These are phyloP conservation scores for Ditula angustiorana DNA, from an alignment of 2,888 invertebrate genomes.

Conservation along the genomic window DNA sequence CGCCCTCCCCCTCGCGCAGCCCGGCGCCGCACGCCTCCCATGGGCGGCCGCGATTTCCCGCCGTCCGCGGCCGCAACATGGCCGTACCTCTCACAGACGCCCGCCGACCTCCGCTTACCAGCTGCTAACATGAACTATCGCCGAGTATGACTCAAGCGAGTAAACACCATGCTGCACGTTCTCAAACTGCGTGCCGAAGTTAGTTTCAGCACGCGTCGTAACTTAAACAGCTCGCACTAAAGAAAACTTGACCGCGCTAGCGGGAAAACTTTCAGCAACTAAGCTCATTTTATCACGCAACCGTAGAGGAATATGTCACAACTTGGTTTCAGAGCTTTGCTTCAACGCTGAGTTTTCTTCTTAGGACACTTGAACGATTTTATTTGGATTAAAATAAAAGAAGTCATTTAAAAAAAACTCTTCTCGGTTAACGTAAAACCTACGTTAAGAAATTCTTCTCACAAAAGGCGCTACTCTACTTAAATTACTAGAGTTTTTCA, in stretches of 20 bases:
- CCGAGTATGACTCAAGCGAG: conserved; percentile 40
- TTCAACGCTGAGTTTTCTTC: neutral
- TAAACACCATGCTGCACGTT: conserved; percentile 31
- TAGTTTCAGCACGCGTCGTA: neutral
- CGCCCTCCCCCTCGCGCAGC: conserved; percentile 66
- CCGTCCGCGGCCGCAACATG: conserved; percentile 79
- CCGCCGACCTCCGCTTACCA: conserved; percentile 58
- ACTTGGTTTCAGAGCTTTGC: neutral
- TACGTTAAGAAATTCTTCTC: too few species aligned
- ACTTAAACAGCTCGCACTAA: neutral
- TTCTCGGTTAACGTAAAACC: neutral
- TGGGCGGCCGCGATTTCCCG: conserved; percentile 85
- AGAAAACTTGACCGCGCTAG: conserved; percentile 10
- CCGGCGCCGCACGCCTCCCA: conserved; percentile 81
- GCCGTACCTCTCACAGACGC: conserved; percentile 69
- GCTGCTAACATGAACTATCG: conserved; percentile 57
- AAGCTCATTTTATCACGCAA: neutral
- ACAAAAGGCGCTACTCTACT: too few species aligned
- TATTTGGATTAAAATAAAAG: neutral
- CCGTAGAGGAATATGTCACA: neutral
- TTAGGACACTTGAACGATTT: too few species aligned
- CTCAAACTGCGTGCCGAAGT: conserved; percentile 1
- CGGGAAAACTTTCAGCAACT: conserved; percentile 2
- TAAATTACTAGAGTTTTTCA: too few species aligned
- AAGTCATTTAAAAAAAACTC: neutral